Conservation (phyloP, 2,888 invertebrate species). For the Scaptomyza reducta region DNA sequence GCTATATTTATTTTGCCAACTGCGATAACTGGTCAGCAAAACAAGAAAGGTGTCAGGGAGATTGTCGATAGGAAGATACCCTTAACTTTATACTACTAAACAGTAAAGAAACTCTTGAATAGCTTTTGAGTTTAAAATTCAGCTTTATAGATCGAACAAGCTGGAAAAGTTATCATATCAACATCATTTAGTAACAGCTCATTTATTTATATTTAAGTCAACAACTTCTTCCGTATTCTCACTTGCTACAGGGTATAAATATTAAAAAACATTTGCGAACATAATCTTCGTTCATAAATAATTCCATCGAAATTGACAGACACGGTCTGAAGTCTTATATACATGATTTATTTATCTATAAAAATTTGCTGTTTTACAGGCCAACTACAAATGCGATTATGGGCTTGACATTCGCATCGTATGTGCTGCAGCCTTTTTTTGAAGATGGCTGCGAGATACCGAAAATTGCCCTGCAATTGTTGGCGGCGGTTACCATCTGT, state of each 20-base stretch:
- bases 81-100: background rate
- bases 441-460: slow-evolving; percentile 89
- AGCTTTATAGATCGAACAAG: no score
- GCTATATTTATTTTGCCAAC: slow-evolving; percentile 27
- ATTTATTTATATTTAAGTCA: background rate
- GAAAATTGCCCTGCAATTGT: slow-evolving; percentile 88
- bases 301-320: slow-evolving; percentile 1
- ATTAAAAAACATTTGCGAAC: slow-evolving; percentile 21
- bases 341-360: slow-evolving; percentile 7
- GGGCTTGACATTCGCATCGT: slow-evolving; percentile 96
- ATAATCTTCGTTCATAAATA: slow-evolving; percentile 15
- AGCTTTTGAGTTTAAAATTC: background rate
- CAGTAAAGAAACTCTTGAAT: background rate
- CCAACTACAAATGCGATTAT: slow-evolving; percentile 99
- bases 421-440: slow-evolving; percentile 95
- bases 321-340: background rate
- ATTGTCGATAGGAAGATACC: background rate
- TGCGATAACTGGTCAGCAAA: background rate
- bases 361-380: slow-evolving; percentile 84
- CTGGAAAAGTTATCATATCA: no score
- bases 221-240: background rate
- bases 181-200: background rate
- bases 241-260: background rate
- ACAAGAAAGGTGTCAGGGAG: background rate
- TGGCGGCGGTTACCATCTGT: slow-evolving; percentile 93